Conservation (phyloP, 2,113 vertebrate genomes). For the Forbesichthys agassizii region DNA sequence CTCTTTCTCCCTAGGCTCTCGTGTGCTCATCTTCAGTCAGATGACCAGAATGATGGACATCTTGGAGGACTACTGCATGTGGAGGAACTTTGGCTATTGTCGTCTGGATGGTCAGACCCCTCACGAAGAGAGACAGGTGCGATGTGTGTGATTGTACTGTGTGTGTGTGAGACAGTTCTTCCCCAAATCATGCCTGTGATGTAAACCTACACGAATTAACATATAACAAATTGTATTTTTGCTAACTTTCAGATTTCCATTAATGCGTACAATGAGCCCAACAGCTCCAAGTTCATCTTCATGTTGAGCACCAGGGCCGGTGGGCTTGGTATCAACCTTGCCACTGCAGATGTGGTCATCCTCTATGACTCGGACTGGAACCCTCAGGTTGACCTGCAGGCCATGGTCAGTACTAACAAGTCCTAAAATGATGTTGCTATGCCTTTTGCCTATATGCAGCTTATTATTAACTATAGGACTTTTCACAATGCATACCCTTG, state of each 20-base stretch:
- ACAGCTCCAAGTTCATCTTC: conserved; percentile 94
- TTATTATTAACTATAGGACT: background rate
- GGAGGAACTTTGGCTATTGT: conserved; percentile 94
- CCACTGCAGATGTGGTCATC: conserved; percentile 97
- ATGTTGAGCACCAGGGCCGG: conserved; percentile 98
- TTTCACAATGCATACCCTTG: too few species aligned
- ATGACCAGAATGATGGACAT: conserved; percentile 98
- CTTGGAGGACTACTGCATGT: conserved; percentile 99
- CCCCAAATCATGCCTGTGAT: background rate
- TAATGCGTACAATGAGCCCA: conserved; percentile 89
- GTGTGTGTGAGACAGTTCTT: background rate
- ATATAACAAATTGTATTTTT: background rate
- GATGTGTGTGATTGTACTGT: background rate
- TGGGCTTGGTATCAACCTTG: conserved; percentile 96
- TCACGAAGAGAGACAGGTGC: conserved; percentile 95
- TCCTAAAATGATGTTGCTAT: background rate
- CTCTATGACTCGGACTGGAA: conserved; percentile 99
- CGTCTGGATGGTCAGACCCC: conserved; percentile 95
- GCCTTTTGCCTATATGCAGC: background rate
- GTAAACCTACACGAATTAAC: background rate
- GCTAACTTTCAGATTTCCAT: conserved; percentile 85
- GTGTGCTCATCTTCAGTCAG: conserved; percentile 96
- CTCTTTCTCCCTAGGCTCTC: conserved; percentile 79
- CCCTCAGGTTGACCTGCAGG: conserved; percentile 98
- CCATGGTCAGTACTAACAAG: conserved; percentile 83